These are phyloP conservation scores for Sapayoa aenigma DNA, from an alignment of 2,113 vertebrate genomes.

Conservation along the genomic window DNA sequence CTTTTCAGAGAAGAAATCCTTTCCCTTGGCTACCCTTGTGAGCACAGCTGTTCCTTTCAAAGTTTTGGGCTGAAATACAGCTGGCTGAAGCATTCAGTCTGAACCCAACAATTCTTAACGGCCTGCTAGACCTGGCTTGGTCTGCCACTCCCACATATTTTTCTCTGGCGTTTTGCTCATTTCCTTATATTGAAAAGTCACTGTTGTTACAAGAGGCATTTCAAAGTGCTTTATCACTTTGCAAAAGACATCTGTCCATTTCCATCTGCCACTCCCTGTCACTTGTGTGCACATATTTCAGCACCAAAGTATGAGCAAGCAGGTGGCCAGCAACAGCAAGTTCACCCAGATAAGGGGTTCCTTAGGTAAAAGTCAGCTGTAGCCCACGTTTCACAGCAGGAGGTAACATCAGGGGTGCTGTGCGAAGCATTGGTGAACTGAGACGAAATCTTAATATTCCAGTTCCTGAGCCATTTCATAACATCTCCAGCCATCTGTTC, in stretches of 20 bases:
- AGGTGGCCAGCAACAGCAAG: not conserved
- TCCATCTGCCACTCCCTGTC: not conserved
- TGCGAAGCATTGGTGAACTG: not conserved
- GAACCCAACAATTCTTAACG: not conserved
- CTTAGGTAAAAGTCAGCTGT: not conserved
- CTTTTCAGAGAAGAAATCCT: not conserved
- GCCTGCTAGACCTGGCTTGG: not conserved
- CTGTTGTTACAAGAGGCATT: not conserved
- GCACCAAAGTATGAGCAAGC: not conserved
- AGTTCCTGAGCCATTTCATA: conserved; percentile 29
- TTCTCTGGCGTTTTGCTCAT: not conserved
- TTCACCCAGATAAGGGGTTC: not conserved
- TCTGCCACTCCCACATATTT: not conserved
- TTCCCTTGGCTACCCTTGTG: not conserved
- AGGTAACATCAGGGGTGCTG: not conserved
- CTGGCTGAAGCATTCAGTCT: not conserved
- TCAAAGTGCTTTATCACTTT: not conserved
- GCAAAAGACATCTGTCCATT: not conserved
- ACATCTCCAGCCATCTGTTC: conserved; percentile 27
- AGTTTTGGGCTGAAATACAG: not conserved
- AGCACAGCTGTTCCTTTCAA: not conserved
- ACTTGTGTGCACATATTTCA: not conserved
- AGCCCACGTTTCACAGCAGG: not conserved
- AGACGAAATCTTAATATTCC: conserved; percentile 34
- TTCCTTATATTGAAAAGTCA: not conserved